Conservation (phyloP, 2,113 vertebrate genomes). For the Bos taurus region DNA sequence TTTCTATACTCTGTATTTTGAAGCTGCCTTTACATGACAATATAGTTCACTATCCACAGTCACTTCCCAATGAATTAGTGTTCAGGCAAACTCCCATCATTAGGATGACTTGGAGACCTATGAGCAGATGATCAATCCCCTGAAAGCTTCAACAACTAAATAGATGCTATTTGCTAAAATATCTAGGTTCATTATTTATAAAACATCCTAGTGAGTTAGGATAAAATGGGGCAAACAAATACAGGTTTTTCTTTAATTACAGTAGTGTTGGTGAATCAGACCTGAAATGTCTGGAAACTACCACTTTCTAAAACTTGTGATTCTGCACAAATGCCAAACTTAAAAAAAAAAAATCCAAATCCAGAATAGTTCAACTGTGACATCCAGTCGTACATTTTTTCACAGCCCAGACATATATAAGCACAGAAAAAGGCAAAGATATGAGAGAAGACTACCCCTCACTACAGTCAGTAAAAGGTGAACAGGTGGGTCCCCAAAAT, state of each 20-base stretch:
- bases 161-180: constrained; percentile 48
- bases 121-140: background rate
- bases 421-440: background rate
- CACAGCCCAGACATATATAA: background rate
- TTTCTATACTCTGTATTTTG: background rate
- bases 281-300: constrained; percentile 56
- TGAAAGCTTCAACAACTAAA: background rate
- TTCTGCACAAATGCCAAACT: constrained; percentile 53
- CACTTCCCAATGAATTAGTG: background rate
- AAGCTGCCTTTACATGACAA: background rate
- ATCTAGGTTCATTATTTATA: constrained; percentile 44
- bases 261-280: constrained; percentile 60
- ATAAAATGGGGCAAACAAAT: constrained; percentile 46
- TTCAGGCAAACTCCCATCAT: background rate
- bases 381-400: background rate
- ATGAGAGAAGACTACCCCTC: background rate
- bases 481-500: background rate
- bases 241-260: constrained; percentile 57
- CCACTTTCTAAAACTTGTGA: constrained; percentile 50
- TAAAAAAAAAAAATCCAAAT: constrained; percentile 21
- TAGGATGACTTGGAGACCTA: background rate
- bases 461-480: background rate
- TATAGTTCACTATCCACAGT: background rate
- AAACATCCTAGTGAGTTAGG: constrained; percentile 30
- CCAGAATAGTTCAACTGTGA: constrained; percentile 19